Percentiles rank a stretch among this genome's conserved stretches.
phyloP scores from a whole-genome alignment of 2,888 invertebrate species.

The Rhagonycha fulva region DNA sequence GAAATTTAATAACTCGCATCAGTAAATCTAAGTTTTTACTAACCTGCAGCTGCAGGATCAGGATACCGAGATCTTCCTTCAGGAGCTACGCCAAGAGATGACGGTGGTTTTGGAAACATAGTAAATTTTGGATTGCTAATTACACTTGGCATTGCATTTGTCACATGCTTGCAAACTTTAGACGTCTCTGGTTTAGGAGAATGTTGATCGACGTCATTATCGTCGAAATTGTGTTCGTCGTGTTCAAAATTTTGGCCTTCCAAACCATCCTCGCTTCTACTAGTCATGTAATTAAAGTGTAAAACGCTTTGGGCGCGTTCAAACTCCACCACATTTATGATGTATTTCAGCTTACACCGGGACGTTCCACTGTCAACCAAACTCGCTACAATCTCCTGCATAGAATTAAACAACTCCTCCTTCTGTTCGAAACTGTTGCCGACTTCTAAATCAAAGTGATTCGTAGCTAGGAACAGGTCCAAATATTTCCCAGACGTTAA shows the following conservation, averaged over 20 bases:
- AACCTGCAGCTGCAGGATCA: constrained; percentile 32
- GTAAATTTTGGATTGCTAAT: neutral
- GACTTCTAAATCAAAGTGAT: constrained; percentile 39
- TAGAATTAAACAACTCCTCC: constrained; percentile 35
- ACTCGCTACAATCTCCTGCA: constrained; percentile 52
- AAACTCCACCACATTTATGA: constrained; percentile 56
- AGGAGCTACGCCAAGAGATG: constrained; percentile 41
- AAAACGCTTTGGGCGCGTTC: constrained; percentile 58
- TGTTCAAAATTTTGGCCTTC: constrained; percentile 46
- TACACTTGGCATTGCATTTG: neutral
- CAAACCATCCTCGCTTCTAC: constrained; percentile 49
- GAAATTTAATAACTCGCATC: too few relatives aligned
- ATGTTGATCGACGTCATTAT: neutral
- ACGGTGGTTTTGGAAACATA: constrained; percentile 41
- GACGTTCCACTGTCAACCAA: constrained; percentile 56
- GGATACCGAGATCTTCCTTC: constrained; percentile 35
- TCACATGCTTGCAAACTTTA: neutral
- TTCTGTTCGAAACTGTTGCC: constrained; percentile 16
- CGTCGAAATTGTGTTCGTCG: constrained; percentile 1
- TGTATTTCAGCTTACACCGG: constrained; percentile 54
- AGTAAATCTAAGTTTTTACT: neutral
- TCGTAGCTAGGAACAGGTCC: constrained; percentile 60
- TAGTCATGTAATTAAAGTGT: constrained; percentile 51
- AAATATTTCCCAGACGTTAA: constrained; percentile 60
- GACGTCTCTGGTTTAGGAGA: neutral